Percentiles rank a stretch among this genome's conserved stretches.
Conservation (phyloP, 2,888 invertebrate genomes). For the Clostera curtula region DNA sequence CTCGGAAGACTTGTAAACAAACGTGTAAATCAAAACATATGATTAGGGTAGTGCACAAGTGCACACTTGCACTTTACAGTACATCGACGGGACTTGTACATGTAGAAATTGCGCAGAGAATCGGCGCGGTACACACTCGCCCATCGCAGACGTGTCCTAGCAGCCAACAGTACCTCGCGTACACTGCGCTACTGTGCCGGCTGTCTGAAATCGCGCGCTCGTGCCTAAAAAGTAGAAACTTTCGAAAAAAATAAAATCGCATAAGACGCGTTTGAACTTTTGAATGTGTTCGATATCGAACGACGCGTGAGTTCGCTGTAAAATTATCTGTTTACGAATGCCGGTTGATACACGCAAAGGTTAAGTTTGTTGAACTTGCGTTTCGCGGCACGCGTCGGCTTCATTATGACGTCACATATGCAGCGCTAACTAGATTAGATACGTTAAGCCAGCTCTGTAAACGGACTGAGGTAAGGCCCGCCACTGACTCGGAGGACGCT, state of each 20-base stretch:
- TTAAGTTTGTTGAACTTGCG: slow-evolving; percentile 67
- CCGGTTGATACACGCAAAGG: slow-evolving; percentile 29
- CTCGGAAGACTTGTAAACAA: slow-evolving; percentile 15
- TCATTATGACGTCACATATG: slow-evolving; percentile 54
- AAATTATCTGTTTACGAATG: slow-evolving; percentile 23
- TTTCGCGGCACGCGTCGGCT: slow-evolving; percentile 51
- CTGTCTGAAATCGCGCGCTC: slow-evolving; percentile 24
- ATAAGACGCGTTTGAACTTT: slow-evolving; percentile 8
- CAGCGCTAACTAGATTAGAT: slow-evolving; percentile 63
- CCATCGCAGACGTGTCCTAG: slow-evolving; percentile 42
- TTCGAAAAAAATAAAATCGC: slow-evolving; percentile 14
- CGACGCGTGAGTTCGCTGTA: slow-evolving; percentile 19
- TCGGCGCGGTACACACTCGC: slow-evolving; percentile 34
- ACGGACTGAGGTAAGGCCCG: slow-evolving; percentile 32
- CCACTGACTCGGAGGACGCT: slow-evolving; percentile 31
- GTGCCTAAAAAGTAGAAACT: slow-evolving; percentile 22
- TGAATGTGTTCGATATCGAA: background rate
- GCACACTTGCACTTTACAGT: slow-evolving; percentile 29
- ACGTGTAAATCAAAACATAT: slow-evolving; percentile 8
- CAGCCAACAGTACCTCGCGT: slow-evolving; percentile 49
- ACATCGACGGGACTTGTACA: slow-evolving; percentile 19
- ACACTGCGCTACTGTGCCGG: slow-evolving; percentile 23
- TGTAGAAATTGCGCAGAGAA: slow-evolving; percentile 56
- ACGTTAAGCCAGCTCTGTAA: slow-evolving; percentile 49
- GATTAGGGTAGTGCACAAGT: slow-evolving; percentile 19